Base-by-base conservation (phyloP, 2,888 invertebrate genomes). In the Hydraecia micacea region DNA sequence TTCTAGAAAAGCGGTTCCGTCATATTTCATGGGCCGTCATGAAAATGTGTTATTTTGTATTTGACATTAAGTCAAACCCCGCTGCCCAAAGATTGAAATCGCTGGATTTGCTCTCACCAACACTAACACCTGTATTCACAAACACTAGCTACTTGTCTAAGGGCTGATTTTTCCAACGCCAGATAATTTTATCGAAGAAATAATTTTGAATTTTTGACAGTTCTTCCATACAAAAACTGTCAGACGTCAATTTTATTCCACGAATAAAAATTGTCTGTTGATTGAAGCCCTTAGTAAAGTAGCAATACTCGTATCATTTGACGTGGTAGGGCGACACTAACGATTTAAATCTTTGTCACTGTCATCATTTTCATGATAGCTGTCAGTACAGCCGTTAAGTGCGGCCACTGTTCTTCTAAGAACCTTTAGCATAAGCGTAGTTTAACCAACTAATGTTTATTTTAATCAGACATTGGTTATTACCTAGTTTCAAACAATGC, bases 391-490 rank as follows among this genome's bases (percentile, higher is more conserved):
- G 55, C 25, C 25, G 3, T 55, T 55, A 55, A 55, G 25, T 25
- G 25, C 25, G 25, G 9, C 3, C 25, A 25, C 9, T 1, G 11
- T 4, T 55, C n/a, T 25, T 55, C 2, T 55, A n/a, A n/a, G n/a
- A 11, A n/a, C 4, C 11, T 4, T 4, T 55, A 55, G 4, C n/a
- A 11, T 11, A 55, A 11, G n/a, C 25, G 25, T 55, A 13, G 46
- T 55, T 25, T n/a, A 55, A n/a, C n/a, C n/a, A 52, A 39, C 2
- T 3, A 52, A 52, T 42, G 7, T 28, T 55, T 21, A 6, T 39
- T 42, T 32, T 21, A 49, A 80, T 75, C 15, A 58, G n/a, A 32
- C 13, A 52, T 63, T n/a, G 25, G n/a, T 65, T 25, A 71, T 15
- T 8, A 49, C 7, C 55, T 36, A n/a, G n/a, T 28, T 46, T 18